Evolutionary conservation across 35 echinoderm and acorn worm genomes (phyloP), one percentile per base, ranked within the genome.

Genomic region (Patiria miniata): DNA sequence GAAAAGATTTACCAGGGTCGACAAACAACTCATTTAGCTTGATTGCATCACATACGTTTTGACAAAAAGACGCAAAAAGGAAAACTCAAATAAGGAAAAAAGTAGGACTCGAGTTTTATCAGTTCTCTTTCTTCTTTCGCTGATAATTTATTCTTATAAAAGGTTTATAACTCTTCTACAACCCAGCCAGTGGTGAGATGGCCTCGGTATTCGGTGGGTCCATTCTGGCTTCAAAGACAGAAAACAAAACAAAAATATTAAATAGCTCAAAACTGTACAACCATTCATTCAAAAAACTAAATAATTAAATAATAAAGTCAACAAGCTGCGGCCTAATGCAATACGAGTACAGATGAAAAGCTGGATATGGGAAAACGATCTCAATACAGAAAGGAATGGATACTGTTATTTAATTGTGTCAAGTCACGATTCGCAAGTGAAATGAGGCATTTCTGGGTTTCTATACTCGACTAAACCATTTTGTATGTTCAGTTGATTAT

Each of bases 141-240:
- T 73, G 65, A 73, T 73, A 73, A 73, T 73, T 73, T 73, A 73
- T 73, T 73, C 65, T 73, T 73, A 73, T 73, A 73, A 73, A 73
- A 73, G 65, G 65, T 73, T 73, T 26, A n/a, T n/a, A 47, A 26
- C 34, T 73, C 65, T 73, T 73, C 65, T 73, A 73, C 65, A 34
- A 73, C 65, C 19, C 42, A 47, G 42, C 42, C 42, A 47, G 42
- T 47, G 26, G 34, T 34, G 34, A 73, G 29, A 73, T 73, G 65
- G 65, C 65, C 65, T 47, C 42, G 26, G 26, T 73, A 32, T 26
- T 73, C 65, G 26, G 29, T 73, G 65, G 65, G 34, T 73, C 65
- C 65, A 73, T 34, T 73, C 65, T 73, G 42, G 42, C 42, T 61
- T 73, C 7, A 73, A 26, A 73, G 65, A 73, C 65, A 30, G 12